Evolutionary conservation across 2,888 invertebrate species (phyloP).

Genomic region (Melitaea athalia): DNA sequence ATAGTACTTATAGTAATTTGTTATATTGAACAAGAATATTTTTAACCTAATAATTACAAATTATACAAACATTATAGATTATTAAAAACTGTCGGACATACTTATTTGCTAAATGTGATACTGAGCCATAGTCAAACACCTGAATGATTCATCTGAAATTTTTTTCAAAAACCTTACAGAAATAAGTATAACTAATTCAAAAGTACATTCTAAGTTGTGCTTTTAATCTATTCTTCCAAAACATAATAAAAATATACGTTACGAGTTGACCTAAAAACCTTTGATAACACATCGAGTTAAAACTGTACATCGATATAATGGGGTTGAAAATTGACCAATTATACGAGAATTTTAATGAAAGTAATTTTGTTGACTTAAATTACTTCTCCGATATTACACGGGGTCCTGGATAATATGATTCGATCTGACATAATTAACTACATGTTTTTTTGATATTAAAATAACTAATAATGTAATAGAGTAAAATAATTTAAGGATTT

Average conservation of each 20-base stretch:
- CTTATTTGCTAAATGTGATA: too few species aligned
- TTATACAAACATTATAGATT: too few species aligned
- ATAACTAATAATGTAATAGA: background rate
- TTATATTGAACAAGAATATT: too few species aligned
- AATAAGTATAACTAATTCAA: too few species aligned
- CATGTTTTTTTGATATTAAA: background rate
- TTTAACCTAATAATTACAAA: too few species aligned
- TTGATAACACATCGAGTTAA: background rate
- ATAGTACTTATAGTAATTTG: too few species aligned
- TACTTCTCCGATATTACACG: constrained; percentile 7
- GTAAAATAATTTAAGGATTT: background rate
- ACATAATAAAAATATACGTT: background rate
- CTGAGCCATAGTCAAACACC: too few species aligned
- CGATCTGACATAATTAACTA: background rate
- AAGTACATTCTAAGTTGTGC: too few species aligned
- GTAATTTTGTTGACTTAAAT: constrained; percentile 7
- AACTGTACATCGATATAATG: background rate
- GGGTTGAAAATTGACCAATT: constrained; percentile 25
- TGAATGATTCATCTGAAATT: too few species aligned
- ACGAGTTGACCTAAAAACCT: background rate
- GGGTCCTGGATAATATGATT: constrained; percentile 11
- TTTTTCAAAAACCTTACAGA: too few species aligned
- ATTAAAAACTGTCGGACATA: too few species aligned
- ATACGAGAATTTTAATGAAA: constrained; percentile 22
- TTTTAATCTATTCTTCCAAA: background rate